Evolutionary conservation across 2,888 invertebrate genomes (phyloP), one percentile per base, ranked within the genome.

Genomic region (Drosophila flavopinicola): DNA sequence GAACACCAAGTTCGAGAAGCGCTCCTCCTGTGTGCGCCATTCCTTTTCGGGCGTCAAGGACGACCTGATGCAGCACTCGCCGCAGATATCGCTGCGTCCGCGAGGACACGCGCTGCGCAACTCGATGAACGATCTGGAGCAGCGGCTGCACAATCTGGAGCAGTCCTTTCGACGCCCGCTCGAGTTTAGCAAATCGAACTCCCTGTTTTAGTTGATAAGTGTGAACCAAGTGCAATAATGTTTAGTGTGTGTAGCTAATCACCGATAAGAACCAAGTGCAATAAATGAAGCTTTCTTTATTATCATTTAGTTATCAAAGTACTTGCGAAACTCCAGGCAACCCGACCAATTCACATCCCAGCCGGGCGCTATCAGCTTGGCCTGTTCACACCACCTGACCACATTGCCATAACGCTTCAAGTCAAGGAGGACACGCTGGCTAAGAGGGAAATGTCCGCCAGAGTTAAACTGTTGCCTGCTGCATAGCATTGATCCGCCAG

Each of bases 401-500:
- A 96, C 92, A 79, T 96, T 96, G 39, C 93, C 89, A 90, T 93
- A 95, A 73, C 94, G 93, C 80, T 92, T 92, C 60, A 96, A 85
- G 88, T 96, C 95, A 93, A 93, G 63, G 94, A 94, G 35, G 95
- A 94, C 6, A 96, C 92, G 3, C 93, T 93, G 7, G 95, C 93
- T 25, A 94, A 91, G 23, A 96, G 88, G 23, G 94, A 91, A 27
- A 96, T 92, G 90, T 97, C 97, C 0, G 97, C 97, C 32, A 97
- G 88, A 9, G 96, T 96, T 41, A 96, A 91, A 65, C 92, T 91
- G 56, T 94, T 92, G 1, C 96, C 96, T 10, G 95, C 95, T 17
- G 92, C 93, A 91, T 93, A 97, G 64, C 93, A 92, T 72, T 94
- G 93, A 0, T 94, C 94, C 29, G 94, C 93, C 17, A 96, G 92